Conservation (phyloP, 2,888 invertebrate genomes). For the Cosmorhoe ocellata region DNA sequence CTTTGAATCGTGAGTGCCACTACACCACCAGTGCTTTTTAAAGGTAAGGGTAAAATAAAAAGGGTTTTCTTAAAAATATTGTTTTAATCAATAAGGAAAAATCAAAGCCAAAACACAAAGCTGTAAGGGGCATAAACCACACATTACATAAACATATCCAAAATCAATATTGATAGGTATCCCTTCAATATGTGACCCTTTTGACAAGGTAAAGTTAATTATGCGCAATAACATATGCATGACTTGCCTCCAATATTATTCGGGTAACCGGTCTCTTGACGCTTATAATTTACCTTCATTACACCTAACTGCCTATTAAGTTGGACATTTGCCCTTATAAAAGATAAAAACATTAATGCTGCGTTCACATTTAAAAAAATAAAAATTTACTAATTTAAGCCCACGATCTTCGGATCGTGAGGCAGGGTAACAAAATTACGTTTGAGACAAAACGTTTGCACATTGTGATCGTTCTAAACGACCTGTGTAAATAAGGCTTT, state of each 20-base stretch:
- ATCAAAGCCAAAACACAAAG: too few species aligned
- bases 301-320: slow-evolving; percentile 26
- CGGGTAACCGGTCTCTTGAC: slow-evolving; percentile 22
- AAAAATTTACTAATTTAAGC: too few species aligned
- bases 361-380: background rate
- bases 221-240: slow-evolving; percentile 14
- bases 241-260: slow-evolving; percentile 22
- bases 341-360: slow-evolving; percentile 9
- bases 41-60: too few species aligned
- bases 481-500: background rate
- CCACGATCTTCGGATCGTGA: too few species aligned
- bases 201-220: slow-evolving; percentile 13
- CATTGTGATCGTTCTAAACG: background rate
- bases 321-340: slow-evolving; percentile 5
- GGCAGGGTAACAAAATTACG: too few species aligned
- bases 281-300: slow-evolving; percentile 28
- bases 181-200: background rate
- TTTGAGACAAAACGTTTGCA: background rate
- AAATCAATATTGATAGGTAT: background rate
- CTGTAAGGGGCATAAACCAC: background rate
- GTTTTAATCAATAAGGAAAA: too few species aligned
- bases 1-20: too few species aligned
- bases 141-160: background rate
- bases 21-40: too few species aligned
- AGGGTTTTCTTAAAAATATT: too few species aligned